Evolutionary conservation across 2,113 vertebrate genomes (phyloP), one percentile per base, ranked within the genome.

Genomic region (Genyomyrus donnyi): DNA sequence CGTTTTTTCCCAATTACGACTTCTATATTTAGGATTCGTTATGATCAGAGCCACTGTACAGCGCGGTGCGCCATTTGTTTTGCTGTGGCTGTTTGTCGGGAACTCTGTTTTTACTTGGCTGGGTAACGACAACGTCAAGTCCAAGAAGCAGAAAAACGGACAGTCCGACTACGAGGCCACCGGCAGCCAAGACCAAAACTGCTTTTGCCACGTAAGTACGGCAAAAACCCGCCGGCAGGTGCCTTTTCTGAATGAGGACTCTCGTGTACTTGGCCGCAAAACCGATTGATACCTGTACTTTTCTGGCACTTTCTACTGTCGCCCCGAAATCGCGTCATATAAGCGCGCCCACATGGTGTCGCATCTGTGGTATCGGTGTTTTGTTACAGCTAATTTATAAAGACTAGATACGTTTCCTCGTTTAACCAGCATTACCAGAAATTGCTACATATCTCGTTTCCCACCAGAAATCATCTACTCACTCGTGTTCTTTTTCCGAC

Each of bases 131-230:
- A 87, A 80, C 92, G 87, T 9, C 0, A 90, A 94, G 50, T 89
- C 91, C 2, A 84, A 88, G 49, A 92, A 91, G 11, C 92, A 93
- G 66, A 89, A 92, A 24, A 86, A 84, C 49, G 89, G 93, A 24
- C 85, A 39, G 1, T 88, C 70, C 83, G 89, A 49, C 77, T 19
- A 49, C 5, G 19, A 39, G 39, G 49, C 90, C 8, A 5, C 3
- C 0, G 92, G 93, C 88, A 90, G 48, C 42, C 91, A 35, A 80
- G 95, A 96, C 84, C 96, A 95, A 88, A 96, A 93, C 94, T 96
- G 96, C 91, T 94, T 96, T 49, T 96, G 96, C 89, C 95, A 96
- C 0, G 95, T 96, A 90, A 94, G 95, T 93, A 46, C n/a, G 83
- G 3, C 39, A 13, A 0, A 0, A 7, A 5, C 0, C 9, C 17